Evolutionary conservation across 2,888 invertebrate genomes (phyloP).

Genomic region (Eumerus sabulonum): DNA sequence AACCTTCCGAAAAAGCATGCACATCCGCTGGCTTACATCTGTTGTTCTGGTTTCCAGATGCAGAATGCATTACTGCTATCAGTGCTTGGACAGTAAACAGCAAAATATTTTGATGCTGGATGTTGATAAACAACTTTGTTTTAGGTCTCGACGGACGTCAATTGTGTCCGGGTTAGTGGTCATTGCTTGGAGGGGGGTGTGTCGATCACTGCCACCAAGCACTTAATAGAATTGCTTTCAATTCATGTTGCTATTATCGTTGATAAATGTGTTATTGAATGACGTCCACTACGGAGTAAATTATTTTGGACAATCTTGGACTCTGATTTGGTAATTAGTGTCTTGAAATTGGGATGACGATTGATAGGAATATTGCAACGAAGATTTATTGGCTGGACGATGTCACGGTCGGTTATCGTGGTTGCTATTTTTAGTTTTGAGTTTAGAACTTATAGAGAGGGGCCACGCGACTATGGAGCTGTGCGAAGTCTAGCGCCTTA

Average conservation of each 20-base stretch:
- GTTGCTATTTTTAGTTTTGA: too few relatives aligned
- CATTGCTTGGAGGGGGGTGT: conserved; percentile 4
- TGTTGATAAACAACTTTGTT: conserved; percentile 42
- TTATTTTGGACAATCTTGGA: not conserved
- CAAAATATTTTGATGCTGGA: conserved; percentile 20
- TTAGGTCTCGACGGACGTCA: conserved; percentile 33
- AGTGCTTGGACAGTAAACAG: conserved; percentile 10
- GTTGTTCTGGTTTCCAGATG: too few relatives aligned
- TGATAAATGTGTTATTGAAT: conserved; percentile 15
- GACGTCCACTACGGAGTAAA: not conserved
- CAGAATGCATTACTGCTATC: too few relatives aligned
- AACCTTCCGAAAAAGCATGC: too few relatives aligned
- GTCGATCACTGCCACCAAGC: not conserved
- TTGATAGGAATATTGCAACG: too few relatives aligned
- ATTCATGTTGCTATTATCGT: not conserved
- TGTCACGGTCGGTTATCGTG: too few relatives aligned
- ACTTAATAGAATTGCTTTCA: conserved; percentile 49
- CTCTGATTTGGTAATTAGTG: not conserved
- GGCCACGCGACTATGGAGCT: too few relatives aligned
- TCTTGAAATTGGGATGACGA: too few relatives aligned
- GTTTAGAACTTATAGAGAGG: too few relatives aligned
- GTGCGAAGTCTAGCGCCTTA: too few relatives aligned
- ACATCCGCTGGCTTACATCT: too few relatives aligned
- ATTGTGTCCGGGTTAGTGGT: conserved; percentile 9
- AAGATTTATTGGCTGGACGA: too few relatives aligned